Percentiles rank a stretch among this genome's conserved stretches.
These are phyloP conservation scores for Theristicus caerulescens DNA, from an alignment of 2,113 vertebrate species.

Conservation along the genomic window DNA sequence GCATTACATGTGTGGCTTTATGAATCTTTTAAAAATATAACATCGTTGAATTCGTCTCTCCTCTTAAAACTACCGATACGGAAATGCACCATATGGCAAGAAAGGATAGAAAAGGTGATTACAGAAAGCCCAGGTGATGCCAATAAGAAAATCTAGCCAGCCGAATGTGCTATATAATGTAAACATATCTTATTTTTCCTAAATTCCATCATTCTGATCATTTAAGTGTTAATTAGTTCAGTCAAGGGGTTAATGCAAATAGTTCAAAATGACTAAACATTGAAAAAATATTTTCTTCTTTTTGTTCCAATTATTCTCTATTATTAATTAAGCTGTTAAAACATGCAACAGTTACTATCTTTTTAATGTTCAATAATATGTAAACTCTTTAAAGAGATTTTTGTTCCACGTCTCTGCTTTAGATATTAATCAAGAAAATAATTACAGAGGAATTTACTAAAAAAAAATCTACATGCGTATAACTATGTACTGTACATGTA, in stretches of 20 bases:
- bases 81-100: neutral
- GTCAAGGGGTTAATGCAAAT: slow-evolving; percentile 47
- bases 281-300: slow-evolving; percentile 37
- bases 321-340: slow-evolving; percentile 64
- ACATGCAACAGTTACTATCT: slow-evolving; percentile 55
- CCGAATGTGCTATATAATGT: neutral
- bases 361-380: slow-evolving; percentile 67
- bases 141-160: neutral
- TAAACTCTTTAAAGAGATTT: slow-evolving; percentile 63
- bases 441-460: slow-evolving; percentile 69
- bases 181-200: neutral
- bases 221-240: slow-evolving; percentile 11
- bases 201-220: neutral
- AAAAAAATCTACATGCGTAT: slow-evolving; percentile 72
- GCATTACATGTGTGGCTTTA: neutral
- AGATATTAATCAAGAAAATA: slow-evolving; percentile 75
- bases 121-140: neutral
- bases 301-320: slow-evolving; percentile 51
- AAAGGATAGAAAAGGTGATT: neutral
- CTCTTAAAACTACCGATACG: neutral
- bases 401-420: slow-evolving; percentile 57
- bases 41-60: neutral
- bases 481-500: slow-evolving; percentile 72
- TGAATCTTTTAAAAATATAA: neutral
- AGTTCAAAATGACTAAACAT: slow-evolving; percentile 39